Conservation (phyloP, 1,140 invertebrate genomes). For the Chironomus striatipennis region DNA sequence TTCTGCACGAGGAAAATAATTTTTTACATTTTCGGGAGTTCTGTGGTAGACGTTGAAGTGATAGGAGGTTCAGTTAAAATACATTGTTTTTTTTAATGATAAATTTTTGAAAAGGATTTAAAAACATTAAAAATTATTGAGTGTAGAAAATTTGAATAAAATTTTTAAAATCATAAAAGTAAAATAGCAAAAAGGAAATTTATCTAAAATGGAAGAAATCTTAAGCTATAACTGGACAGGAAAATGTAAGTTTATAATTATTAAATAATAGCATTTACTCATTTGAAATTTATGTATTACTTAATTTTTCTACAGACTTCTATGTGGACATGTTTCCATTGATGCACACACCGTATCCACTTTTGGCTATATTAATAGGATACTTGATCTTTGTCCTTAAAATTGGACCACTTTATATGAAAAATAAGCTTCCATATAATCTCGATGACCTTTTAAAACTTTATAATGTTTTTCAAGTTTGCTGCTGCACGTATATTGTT, state of each 20-base stretch:
- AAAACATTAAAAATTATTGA: no score
- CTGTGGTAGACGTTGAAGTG: no score
- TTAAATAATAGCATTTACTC: background rate
- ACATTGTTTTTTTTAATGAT: no score
- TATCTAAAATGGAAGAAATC: background rate
- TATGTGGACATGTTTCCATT: slow-evolving; percentile 52
- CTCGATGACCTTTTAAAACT: slow-evolving; percentile 58
- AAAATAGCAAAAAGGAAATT: no score
- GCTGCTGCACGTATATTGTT: background rate
- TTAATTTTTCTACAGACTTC: slow-evolving; percentile 44
- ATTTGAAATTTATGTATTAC: background rate
- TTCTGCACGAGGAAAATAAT: no score
- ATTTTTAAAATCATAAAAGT: no score
- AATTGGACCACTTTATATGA: slow-evolving; percentile 66
- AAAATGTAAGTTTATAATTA: background rate
- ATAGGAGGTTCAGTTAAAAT: no score
- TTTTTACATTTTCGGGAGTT: no score
- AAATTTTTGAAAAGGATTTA: no score
- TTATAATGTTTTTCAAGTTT: slow-evolving; percentile 69
- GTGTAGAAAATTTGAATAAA: no score
- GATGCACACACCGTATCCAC: slow-evolving; percentile 48
- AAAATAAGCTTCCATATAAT: slow-evolving; percentile 57
- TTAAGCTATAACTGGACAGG: background rate
- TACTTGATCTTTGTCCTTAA: slow-evolving; percentile 60
- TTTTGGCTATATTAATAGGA: slow-evolving; percentile 46